Evolutionary conservation across 2,113 vertebrate genomes (phyloP), one percentile per base, ranked within the genome.

Genomic region (Xenopus laevis): DNA sequence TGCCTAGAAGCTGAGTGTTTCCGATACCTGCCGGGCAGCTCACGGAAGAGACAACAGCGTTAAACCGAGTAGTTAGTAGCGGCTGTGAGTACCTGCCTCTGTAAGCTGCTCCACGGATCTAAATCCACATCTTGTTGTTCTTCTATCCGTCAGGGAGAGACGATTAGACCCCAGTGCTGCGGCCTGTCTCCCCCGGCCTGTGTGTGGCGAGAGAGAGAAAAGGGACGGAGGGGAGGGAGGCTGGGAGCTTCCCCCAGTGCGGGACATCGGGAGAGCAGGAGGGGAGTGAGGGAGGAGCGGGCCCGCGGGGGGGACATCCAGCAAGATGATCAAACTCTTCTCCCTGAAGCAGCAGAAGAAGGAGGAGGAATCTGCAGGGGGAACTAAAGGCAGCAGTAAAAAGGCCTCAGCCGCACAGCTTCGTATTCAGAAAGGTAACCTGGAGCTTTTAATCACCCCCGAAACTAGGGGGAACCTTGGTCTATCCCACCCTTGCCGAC

Each of bases 281-380:
- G 71, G 50, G 23, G 33, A 18, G 20, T 63, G 59, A 72, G 71
- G 52, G 46, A 65, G 75, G 65, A 44, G 79, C 69, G 50, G 55
- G 70, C 71, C 65, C 58, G 44, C 30, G 53, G 69, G 63, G 78
- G 66, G 73, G 55, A 58, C 40, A 68, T 18, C 46, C 57, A 27
- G 83, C 85, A 87, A 78, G 80, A 97, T 97, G 95, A 97, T 98
- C 93, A 98, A 96, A 89, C 94, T 98, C 73, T 98, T 98, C 89
- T 95, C 95, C 79, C 87, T 98, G 79, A 98, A 98, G 86, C 95
- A 98, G 90, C 95, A 98, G 93, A 98, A 98, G 92, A 98, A 97
- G 91, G 96, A 98, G 91, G 96, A 97, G 89, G 95, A 98, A 89
- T 96, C 95, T 85, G 94, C 94, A 61, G 95, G 96, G 84, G 95